Conservation (phyloP, 2,797 vertebrate species). For the Myiotriccus ornatus region DNA sequence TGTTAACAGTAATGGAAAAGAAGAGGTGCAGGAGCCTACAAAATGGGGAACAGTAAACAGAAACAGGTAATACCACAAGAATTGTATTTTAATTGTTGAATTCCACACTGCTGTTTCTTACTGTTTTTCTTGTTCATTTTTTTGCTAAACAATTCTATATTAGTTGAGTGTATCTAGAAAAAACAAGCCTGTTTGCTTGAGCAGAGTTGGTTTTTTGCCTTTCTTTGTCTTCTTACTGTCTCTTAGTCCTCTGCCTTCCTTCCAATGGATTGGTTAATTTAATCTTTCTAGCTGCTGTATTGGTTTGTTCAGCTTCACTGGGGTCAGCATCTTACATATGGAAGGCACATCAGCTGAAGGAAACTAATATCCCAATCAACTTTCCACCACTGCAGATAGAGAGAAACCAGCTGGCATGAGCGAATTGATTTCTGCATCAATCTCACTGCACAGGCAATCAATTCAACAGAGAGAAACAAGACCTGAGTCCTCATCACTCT, state of each 20-base stretch:
- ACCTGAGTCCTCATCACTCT: neutral
- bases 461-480: neutral
- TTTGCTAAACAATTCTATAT: neutral
- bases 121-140: neutral
- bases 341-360: neutral
- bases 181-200: neutral
- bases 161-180: neutral
- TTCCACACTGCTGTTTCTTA: neutral
- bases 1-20: neutral
- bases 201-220: neutral
- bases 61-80: neutral
- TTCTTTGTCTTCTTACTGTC: neutral
- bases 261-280: neutral
- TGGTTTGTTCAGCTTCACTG: neutral
- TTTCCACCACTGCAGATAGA: neutral
- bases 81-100: neutral
- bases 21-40: neutral
- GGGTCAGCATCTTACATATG: neutral
- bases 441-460: neutral
- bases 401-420: neutral
- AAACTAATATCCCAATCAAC: neutral
- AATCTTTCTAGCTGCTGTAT: neutral
- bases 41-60: neutral
- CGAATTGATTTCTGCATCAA: slow-evolving; percentile 23
- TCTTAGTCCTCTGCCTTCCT: neutral